These are phyloP conservation scores for Gambusia affinis DNA, from an alignment of 2,113 vertebrate genomes.

Conservation along the genomic window DNA sequence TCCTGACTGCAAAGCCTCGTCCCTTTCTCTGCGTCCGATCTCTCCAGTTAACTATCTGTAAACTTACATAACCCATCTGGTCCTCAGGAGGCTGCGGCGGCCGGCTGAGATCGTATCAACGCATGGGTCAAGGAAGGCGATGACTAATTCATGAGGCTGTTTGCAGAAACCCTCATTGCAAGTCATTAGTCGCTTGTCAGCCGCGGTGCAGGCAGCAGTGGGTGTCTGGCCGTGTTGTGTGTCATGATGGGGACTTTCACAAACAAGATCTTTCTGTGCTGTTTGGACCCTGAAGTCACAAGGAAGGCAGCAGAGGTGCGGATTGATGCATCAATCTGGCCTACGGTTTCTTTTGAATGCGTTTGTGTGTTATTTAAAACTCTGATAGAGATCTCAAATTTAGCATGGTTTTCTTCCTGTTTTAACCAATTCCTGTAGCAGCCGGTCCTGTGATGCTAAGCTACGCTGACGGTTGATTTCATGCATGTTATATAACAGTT, in stretches of 20 bases:
- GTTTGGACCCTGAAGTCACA: constrained; percentile 24
- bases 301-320: constrained; percentile 9
- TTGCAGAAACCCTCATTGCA: constrained; percentile 25
- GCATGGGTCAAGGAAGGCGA: constrained; percentile 49
- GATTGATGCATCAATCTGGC: not conserved
- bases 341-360: constrained; percentile 17
- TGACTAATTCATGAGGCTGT: constrained; percentile 65
- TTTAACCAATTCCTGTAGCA: not conserved
- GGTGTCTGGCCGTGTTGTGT: constrained; percentile 28
- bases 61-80: constrained; percentile 51
- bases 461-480: not conserved
- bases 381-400: constrained; percentile 29
- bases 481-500: not conserved
- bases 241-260: constrained; percentile 23
- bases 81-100: constrained; percentile 31
- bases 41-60: constrained; percentile 33
- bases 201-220: constrained; percentile 14
- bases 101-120: constrained; percentile 51
- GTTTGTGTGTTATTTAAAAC: constrained; percentile 1
- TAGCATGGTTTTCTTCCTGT: not conserved
- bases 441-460: not conserved
- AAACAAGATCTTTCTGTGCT: constrained; percentile 45
- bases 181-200: constrained; percentile 63
- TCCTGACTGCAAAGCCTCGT: not conserved
- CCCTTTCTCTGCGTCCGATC: constrained; percentile 6